Evolutionary conservation across 2,797 vertebrate genomes (phyloP), one percentile per base, ranked within the genome.

Genomic region (Acanthurus tractus): DNA sequence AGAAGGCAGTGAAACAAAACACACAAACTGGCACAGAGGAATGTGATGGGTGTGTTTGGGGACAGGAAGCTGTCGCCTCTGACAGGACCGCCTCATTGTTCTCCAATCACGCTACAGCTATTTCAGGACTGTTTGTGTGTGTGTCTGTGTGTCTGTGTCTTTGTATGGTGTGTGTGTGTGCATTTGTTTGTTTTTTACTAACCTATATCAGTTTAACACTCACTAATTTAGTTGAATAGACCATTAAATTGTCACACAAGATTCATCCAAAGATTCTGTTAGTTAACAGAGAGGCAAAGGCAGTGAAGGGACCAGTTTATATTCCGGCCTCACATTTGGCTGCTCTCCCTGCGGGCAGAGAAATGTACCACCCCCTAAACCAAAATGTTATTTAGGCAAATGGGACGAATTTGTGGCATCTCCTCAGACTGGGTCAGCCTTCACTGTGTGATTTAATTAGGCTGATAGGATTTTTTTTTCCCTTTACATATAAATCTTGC

Each of bases 61-160:
- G 83, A 88, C 92, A 90, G 90, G 90, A 93, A 92, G 77, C 78
- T 81, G 77, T 82, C 64, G 78, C 77, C 82, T 82, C 69, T 83
- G 82, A 79, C 25, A 10, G 79, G 81, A 70, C 86, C 14, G 46
- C 71, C 63, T 86, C 84, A 92, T 93, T 93, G 91, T 93, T 93
- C 82, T 91, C 77, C 81, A 84, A 70, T 83, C 84, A 90, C 50
- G 74, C 76, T 63, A 48, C 50, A 58, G 89, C 84, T 92, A 92
- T 92, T 92, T 91, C 78, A 83, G 83, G 86, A 80, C 38, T 48
- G 1, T 65, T 57, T 61, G 65, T 56, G 46, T 55, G 67, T 68
- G 56, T 58, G 15, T 63, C 54, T 70, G 40, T 61, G 71, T 75
- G 57, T 63, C 45, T 17, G 17, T 57, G 61, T 56, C 55, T 50